Base-by-base conservation (phyloP, 2,888 invertebrate genomes). In the Drosophila longiperda region DNA sequence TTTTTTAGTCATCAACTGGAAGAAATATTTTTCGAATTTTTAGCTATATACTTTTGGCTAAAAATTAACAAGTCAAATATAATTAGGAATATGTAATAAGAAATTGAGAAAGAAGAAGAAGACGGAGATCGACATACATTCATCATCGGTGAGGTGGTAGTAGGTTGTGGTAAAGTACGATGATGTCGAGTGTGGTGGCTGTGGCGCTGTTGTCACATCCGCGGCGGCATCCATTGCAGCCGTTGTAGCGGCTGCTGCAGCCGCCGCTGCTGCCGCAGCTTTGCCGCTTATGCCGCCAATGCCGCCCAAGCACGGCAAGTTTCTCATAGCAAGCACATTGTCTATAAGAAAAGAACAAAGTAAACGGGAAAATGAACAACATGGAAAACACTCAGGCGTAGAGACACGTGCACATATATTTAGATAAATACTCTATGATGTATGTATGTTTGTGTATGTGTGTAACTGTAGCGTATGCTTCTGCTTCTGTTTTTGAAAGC, bases 121-220 rank as follows among this genome's bases (percentile, higher is more conserved):
- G 12, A n/a, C 9, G 36, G n/a, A 55, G 29, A 45, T 23, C 8
- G 15, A 92, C 92, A 83, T 93, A 93, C 92, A 93, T 92, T 93
- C 92, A 88, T 93, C 92, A 83, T 93, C 92, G 70, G 92, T 91
- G 72, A 92, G 87, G 80, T 93, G 92, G 83, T 93, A 93, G 81
- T 92, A 92, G 54, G 92, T 92, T 85, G 92, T 92, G 66, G 93
- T 88, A 87, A 92, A 93, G 82, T 92, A 93, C 73, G 92, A 91
- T 66, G 93, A 90, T 77, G 92, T 84, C 64, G 92, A 76, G 73
- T 91, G 91, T 49, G 91, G 87, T 59, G 91, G 89, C 67, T 91
- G 91, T 66, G 90, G 82, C 61, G 83, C 87, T 77, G 90, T 75
- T 65, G 53, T 81, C 48, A 81, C 85, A 84, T 90, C 91, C 79